Evolutionary conservation across 2,113 vertebrate species (phyloP), one percentile per base, ranked within the genome.

Genomic region (Lonchura striata): DNA sequence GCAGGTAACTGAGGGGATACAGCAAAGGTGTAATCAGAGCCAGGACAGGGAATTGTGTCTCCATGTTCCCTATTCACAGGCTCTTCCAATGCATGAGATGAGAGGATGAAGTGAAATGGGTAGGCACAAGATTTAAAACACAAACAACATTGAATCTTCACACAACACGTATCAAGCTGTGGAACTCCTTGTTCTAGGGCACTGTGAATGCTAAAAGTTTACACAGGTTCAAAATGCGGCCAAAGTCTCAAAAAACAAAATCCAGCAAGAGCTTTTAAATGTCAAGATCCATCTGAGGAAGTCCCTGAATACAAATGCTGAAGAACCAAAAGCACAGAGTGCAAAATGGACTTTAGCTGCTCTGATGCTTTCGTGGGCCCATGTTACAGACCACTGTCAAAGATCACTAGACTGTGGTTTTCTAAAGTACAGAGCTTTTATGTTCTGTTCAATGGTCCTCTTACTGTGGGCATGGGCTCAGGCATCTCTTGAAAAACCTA

Each of bases 151-250:
- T 86, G 64, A 74, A 46, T 65, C 15, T 39, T 91, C 37, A 65
- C 28, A 72, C 21, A 15, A 24, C 5, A 21, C 0, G 0, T 13
- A 72, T 12, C 18, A 65, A 69, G 20, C 37, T 7, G 37, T 53
- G 50, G 57, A 95, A 88, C 41, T 65, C 24, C 63, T 20, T 68
- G 61, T 22, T 72, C 42, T 57, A 37, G 21, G 59, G 49, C 15
- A 72, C 44, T 56, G 27, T 27, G 79, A 66, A 66, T 0, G 3
- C 39, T 57, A 11, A 3, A 82, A 61, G 33, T 74, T 89, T 66
- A 66, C 25, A 75, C 5, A 11, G 41, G 23, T 80, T 76, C 41
- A 69, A 54, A 61, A 81, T 53, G 24, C 2, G 2, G 77, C 72
- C 27, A 8, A 68, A 80, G 41, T 63, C 13, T n/a, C 44, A 74